A percentile compares a stretch with the other conserved stretches of the same genome.
phyloP scores from a whole-genome alignment of 2,888 invertebrate species.

The Drosophila neutralis region DNA sequence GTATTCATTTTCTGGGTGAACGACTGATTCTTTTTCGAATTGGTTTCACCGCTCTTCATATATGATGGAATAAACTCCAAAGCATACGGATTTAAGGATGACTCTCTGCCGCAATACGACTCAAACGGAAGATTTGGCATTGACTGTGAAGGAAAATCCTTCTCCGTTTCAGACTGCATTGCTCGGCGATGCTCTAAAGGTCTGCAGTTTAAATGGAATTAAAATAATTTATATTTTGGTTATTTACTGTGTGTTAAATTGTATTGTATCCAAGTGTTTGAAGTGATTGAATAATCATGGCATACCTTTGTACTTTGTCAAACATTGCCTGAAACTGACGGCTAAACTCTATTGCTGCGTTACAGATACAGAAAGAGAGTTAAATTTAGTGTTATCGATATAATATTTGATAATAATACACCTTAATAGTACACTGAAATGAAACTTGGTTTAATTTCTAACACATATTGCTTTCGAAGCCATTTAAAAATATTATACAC shows the following conservation, averaged over 20 bases:
- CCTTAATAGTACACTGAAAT: neutral
- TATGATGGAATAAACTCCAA: conserved; percentile 46
- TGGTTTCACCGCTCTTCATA: conserved; percentile 11
- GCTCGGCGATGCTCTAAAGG: conserved; percentile 3
- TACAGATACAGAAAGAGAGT: accelerated
- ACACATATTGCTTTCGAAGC: neutral
- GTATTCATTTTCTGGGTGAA: conserved; percentile 22
- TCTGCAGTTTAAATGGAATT: neutral
- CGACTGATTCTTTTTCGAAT: neutral
- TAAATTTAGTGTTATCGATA: neutral
- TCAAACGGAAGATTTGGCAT: conserved; percentile 18
- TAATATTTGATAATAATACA: neutral
- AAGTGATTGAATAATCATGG: conserved; percentile 2
- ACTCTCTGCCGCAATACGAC: conserved; percentile 13
- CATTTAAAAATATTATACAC: neutral
- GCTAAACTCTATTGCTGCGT: neutral
- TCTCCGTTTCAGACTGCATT: conserved; percentile 22
- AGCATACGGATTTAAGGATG: conserved; percentile 41
- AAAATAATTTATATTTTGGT: neutral
- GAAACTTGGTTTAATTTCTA: neutral
- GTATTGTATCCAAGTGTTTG: neutral
- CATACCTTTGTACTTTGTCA: neutral
- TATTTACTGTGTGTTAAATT: neutral
- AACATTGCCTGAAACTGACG: no score
- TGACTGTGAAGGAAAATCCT: conserved; percentile 19